Base-by-base conservation (phyloP, 2,888 invertebrate genomes). In the Capitulum mitella region DNA sequence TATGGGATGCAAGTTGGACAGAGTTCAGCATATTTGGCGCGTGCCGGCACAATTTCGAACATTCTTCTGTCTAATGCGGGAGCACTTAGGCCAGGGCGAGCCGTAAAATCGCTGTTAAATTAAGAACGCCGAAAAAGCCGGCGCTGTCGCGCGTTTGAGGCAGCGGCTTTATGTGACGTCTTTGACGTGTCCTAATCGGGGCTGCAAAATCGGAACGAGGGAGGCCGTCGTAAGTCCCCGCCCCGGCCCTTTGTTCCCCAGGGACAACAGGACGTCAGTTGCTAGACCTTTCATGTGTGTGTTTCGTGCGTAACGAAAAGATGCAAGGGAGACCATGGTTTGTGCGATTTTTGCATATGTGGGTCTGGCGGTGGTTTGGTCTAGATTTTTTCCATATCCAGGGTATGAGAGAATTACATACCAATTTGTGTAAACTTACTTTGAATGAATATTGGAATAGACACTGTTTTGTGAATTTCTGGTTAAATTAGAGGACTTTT, bases 1-100 rank as follows among this genome's bases (percentile, higher is more conserved):
- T 64, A 64, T 64, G 22, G 64, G 64, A 64, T 64, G 64, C 64
- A 37, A 64, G 64, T 64, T 64, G 64, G 64, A 37, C 64, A 16
- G n/a, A 8, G 37, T 10, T 64, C 64, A 3, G n/a, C 64, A 16
- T 14, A 37, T 37, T 64, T 64, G 64, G 64, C 64, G n/a, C 19
- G 12, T 22, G 34, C 22, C 64, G 22, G 14, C 64, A 6, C 37
- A 37, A 64, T 64, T 64, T 34, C 34, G 16, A 32, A 37, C 64
- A 14, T 37, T 64, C 37, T 64, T 64, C 14, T 22, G 37, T 64
- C 64, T 34, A 34, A 64, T 64, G 34, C 34, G 14, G 32, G 6
- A 64, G 64, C 37, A 22, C 32, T 32, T 64, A 32, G 64, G 34
- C 22, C 64, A 37, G 32, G 64, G 64, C 64, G 34, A 12, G 37